phyloP scores from a whole-genome alignment of 2,888 invertebrate species.

The Eudiplozoon nipponicum region DNA sequence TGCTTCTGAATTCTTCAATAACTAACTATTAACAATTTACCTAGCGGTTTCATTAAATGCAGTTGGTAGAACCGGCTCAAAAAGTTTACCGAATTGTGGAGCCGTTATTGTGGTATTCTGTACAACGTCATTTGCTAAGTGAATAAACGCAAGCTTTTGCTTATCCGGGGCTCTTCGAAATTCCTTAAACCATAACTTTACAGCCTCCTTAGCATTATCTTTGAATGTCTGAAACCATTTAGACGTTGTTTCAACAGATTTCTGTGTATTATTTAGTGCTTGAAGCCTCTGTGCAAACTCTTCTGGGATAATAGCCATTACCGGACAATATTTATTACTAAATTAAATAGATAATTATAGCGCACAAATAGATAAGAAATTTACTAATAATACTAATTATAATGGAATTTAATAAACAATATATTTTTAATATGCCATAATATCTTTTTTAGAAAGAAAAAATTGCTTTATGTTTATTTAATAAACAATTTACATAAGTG shows the following conservation, averaged over 20 bases:
- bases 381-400: no score
- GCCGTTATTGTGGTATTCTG: not conserved
- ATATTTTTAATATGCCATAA: no score
- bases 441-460: no score
- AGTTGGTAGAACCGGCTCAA: not conserved
- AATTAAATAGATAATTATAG: no score
- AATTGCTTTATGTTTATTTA: no score
- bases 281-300: not conserved
- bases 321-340: no score
- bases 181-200: not conserved
- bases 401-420: no score
- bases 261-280: not conserved
- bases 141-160: slow-evolving; percentile 1
- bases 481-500: no score
- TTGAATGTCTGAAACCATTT: not conserved
- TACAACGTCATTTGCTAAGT: not conserved
- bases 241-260: not conserved
- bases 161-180: not conserved
- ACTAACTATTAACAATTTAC: no score
- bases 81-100: not conserved
- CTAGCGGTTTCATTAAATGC: not conserved
- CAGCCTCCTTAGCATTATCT: not conserved
- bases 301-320: no score
- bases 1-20: no score
- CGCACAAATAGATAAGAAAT: no score